Conservation (phyloP, 2,113 vertebrate genomes). For the Theristicus caerulescens region DNA sequence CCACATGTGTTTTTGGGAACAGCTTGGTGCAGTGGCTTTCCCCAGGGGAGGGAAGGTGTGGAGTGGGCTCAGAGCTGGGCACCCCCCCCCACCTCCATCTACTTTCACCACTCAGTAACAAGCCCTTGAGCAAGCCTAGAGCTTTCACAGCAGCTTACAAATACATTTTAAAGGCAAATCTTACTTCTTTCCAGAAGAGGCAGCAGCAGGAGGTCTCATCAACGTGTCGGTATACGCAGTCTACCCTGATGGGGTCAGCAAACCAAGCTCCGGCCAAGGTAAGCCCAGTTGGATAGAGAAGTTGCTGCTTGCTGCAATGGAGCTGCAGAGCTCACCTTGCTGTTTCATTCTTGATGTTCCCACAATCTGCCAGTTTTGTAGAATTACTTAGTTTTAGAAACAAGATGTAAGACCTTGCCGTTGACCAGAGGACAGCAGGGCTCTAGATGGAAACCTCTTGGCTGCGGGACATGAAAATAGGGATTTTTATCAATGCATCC, state of each 20-base stretch:
- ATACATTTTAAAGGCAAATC: fast-evolving
- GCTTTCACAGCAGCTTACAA: fast-evolving
- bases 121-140: not conserved
- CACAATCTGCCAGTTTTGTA: fast-evolving
- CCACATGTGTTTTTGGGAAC: fast-evolving
- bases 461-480: fast-evolving
- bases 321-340: not conserved
- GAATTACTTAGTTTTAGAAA: fast-evolving
- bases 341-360: fast-evolving
- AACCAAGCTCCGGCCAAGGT: not conserved
- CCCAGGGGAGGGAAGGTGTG: not conserved
- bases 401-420: fast-evolving
- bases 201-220: not conserved
- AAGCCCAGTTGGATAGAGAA: not conserved
- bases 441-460: not conserved
- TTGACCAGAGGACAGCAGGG: not conserved
- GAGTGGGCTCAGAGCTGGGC: not conserved
- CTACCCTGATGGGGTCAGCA: constrained; percentile 12
- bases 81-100: no score
- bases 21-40: not conserved
- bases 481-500: fast-evolving
- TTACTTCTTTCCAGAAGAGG: not conserved
- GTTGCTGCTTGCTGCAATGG: not conserved
- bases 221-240: not conserved
- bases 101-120: fast-evolving